Conservation (phyloP, 2,797 vertebrate species). For the Ceryle rudis region DNA sequence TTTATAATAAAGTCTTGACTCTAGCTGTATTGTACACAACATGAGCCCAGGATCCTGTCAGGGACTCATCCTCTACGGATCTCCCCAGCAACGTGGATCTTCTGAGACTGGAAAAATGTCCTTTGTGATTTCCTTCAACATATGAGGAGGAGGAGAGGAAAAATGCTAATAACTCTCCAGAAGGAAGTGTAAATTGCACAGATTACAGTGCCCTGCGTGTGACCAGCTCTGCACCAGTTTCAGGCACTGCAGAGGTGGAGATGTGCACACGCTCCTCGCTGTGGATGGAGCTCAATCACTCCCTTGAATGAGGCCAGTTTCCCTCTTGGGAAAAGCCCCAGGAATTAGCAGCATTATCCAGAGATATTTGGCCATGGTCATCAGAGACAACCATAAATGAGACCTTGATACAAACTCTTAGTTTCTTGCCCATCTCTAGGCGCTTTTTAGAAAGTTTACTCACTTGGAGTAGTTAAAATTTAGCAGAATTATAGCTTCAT, state of each 20-base stretch:
- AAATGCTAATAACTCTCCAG: not conserved
- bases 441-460: not conserved
- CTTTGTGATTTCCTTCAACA: not conserved
- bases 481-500: not conserved
- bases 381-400: not conserved
- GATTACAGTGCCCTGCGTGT: not conserved
- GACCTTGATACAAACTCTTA: not conserved
- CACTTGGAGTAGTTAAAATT: not conserved
- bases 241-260: not conserved
- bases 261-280: not conserved
- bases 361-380: not conserved
- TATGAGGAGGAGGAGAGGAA: not conserved
- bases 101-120: not conserved
- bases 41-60: not conserved
- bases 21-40: not conserved
- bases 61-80: not conserved
- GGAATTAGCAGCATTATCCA: not conserved
- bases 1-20: not conserved
- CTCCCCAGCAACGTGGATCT: not conserved
- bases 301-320: not conserved
- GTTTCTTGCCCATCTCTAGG: not conserved
- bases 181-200: not conserved
- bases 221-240: not conserved
- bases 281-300: fast-evolving
- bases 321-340: not conserved